Evolutionary conservation across 2,113 vertebrate species (phyloP).

Genomic region (Laticauda colubrina): DNA sequence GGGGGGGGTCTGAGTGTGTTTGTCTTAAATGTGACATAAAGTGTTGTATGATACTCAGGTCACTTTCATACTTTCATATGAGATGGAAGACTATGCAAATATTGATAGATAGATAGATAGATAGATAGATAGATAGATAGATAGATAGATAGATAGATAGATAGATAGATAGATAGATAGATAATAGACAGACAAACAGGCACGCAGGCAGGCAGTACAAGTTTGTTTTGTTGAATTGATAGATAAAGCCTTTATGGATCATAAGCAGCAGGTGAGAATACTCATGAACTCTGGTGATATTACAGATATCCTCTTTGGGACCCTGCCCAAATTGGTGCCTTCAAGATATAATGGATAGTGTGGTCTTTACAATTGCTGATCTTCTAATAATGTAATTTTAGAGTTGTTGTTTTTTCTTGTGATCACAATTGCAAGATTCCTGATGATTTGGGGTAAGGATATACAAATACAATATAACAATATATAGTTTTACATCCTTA

Average conservation of each 20-base stretch:
- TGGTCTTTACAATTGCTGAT: not conserved
- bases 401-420: not conserved
- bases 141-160: no score
- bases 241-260: not conserved
- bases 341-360: not conserved
- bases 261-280: not conserved
- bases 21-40: not conserved
- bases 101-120: not conserved
- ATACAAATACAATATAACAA: no score
- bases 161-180: no score
- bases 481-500: not conserved
- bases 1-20: not conserved
- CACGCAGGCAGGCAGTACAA: no score
- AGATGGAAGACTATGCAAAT: not conserved
- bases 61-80: not conserved
- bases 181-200: no score
- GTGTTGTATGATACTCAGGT: not conserved
- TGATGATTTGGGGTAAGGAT: no score
- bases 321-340: not conserved
- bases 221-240: not conserved
- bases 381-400: not conserved
- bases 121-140: no score
- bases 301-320: not conserved
- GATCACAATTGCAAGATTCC: no score
- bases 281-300: not conserved